A percentile compares a stretch with the other conserved stretches of the same genome.
Evolutionary conservation across 2,113 vertebrate species (phyloP).

Genomic region (Platanista minor): DNA sequence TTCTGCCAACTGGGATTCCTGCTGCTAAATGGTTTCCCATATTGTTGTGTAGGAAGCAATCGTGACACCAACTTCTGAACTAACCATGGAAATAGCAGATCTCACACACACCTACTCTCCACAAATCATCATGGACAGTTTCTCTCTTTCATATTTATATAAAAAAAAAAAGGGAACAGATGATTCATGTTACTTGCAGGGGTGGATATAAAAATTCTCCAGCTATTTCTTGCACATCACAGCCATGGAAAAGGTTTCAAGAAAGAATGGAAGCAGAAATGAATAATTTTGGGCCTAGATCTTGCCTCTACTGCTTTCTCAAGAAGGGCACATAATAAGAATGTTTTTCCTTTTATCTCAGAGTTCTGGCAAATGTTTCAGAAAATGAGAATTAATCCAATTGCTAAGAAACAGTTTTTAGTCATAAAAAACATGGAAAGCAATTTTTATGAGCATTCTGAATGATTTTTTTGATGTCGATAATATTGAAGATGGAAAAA

Average conservation of each 20-base stretch:
- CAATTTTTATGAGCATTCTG: constrained; percentile 18
- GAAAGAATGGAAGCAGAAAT: constrained; percentile 52
- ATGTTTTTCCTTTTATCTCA: constrained; percentile 12
- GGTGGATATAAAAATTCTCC: constrained; percentile 72
- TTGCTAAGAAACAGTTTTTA: constrained; percentile 22
- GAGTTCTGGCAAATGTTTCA: constrained; percentile 42
- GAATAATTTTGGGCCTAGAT: constrained; percentile 52
- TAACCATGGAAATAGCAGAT: constrained; percentile 69
- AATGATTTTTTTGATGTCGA: neutral
- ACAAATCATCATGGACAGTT: constrained; percentile 40
- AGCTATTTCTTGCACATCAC: constrained; percentile 62
- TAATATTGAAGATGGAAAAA: constrained; percentile 6
- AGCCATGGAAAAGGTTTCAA: constrained; percentile 54
- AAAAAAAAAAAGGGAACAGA: constrained; percentile 42
- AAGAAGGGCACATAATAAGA: neutral
- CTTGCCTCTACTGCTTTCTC: constrained; percentile 15
- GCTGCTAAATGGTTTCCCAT: constrained; percentile 62
- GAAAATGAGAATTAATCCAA: constrained; percentile 29
- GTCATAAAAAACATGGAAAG: constrained; percentile 39
- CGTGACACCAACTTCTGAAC: constrained; percentile 63
- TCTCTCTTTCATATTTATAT: constrained; percentile 59
- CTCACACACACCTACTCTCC: constrained; percentile 64
- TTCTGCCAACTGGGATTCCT: constrained; percentile 64
- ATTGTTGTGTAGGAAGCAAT: constrained; percentile 70
- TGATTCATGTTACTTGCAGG: constrained; percentile 62